These are phyloP conservation scores for Gymnoscopelus microlampas DNA, from an alignment of 2,797 vertebrate genomes.

Conservation along the genomic window DNA sequence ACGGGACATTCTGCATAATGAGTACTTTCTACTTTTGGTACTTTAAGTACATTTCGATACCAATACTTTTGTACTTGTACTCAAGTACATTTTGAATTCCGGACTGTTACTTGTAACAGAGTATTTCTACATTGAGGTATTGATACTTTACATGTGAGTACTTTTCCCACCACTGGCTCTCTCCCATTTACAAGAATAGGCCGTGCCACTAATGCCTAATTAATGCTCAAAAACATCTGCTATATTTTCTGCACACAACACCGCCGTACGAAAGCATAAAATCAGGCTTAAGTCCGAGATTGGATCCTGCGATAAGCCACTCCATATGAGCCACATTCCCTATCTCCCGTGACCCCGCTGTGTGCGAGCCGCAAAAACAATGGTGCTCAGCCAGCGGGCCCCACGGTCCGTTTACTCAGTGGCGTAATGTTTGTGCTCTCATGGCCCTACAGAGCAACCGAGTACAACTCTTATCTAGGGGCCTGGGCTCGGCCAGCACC, in stretches of 20 bases:
- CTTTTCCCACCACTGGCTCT: neutral
- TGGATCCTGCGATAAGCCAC: constrained; percentile 74
- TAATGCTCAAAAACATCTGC: no score
- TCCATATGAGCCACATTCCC: constrained; percentile 73
- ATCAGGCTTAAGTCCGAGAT: constrained; percentile 34
- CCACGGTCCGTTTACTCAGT: constrained; percentile 80
- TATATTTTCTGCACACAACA: no score
- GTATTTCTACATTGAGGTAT: no score
- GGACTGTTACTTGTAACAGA: no score
- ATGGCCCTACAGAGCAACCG: constrained; percentile 71
- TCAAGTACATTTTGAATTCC: no score
- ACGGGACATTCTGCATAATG: no score
- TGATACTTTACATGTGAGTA: no score
- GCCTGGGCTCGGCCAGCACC: constrained; percentile 46
- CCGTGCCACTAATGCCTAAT: constrained; percentile 25
- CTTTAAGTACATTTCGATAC: no score
- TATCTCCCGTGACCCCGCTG: constrained; percentile 66
- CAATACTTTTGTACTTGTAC: no score
- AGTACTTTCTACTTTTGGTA: no score
- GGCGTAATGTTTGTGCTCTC: constrained; percentile 83
- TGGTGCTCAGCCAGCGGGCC: constrained; percentile 70
- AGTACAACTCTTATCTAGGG: constrained; percentile 74
- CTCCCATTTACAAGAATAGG: constrained; percentile 64
- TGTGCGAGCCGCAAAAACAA: constrained; percentile 77
- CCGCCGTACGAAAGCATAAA: no score